These are phyloP conservation scores for Rutpela maculata DNA, from an alignment of 2,888 invertebrate genomes.

Conservation along the genomic window DNA sequence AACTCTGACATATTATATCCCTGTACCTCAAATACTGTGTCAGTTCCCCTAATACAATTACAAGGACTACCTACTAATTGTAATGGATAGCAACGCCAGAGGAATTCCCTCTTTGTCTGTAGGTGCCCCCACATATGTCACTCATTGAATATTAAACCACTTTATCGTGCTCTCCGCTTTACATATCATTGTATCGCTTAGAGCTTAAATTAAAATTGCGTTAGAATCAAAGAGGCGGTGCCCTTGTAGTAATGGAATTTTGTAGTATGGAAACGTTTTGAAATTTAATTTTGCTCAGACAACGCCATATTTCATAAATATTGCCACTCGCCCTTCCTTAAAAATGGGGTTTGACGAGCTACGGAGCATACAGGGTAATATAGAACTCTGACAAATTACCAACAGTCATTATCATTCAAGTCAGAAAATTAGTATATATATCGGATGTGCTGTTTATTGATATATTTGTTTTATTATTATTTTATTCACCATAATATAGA, in stretches of 20 bases:
- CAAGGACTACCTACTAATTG: not conserved
- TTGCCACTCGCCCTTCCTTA: not conserved
- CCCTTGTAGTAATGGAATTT: not conserved
- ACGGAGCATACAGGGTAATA: not conserved
- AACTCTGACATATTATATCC: not conserved
- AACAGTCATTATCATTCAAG: too few species aligned
- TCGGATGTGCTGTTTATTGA: too few species aligned
- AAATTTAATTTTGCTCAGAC: not conserved
- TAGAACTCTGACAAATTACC: not conserved
- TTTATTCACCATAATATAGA: too few species aligned
- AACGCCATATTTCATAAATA: not conserved
- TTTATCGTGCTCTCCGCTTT: constrained; percentile 7
- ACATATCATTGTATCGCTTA: not conserved
- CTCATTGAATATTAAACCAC: not conserved
- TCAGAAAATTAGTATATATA: too few species aligned
- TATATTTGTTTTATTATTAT: too few species aligned
- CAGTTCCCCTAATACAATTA: not conserved
- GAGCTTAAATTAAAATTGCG: not conserved
- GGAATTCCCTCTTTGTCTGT: not conserved
- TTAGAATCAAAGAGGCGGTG: not conserved
- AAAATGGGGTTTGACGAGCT: not conserved
- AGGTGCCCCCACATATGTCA: not conserved
- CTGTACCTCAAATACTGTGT: not conserved
- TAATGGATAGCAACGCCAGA: not conserved
- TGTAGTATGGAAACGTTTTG: not conserved